Percentiles rank a stretch among this genome's conserved stretches.
Evolutionary conservation across 2,797 vertebrate species (phyloP).

Genomic region (Trachops cirrhosus): DNA sequence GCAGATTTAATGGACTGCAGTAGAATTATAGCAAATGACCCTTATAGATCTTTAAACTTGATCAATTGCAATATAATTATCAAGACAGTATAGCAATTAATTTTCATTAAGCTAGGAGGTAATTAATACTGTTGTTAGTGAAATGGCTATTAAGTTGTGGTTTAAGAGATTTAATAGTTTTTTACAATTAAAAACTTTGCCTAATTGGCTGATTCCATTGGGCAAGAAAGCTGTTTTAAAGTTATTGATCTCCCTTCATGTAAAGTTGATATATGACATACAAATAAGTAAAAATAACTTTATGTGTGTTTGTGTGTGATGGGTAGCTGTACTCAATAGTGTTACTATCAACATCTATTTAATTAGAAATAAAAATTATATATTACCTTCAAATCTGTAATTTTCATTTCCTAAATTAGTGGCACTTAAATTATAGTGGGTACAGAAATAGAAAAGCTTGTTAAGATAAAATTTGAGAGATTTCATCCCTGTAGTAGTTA

Average conservation of each 20-base stretch:
- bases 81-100: constrained; percentile 81
- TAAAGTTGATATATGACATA: constrained; percentile 27
- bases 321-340: background rate
- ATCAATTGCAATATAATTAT: constrained; percentile 83
- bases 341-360: background rate
- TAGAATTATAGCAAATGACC: constrained; percentile 83
- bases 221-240: background rate
- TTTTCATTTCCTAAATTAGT: background rate
- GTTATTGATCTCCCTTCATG: background rate
- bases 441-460: background rate
- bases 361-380: background rate
- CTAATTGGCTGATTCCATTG: constrained; percentile 56
- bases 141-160: constrained; percentile 74
- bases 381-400: background rate
- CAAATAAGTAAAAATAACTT: background rate
- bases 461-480: background rate
- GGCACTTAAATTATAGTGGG: background rate
- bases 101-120: constrained; percentile 83
- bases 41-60: constrained; percentile 80
- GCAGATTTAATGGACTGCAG: constrained; percentile 82
- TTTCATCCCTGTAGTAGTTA: background rate
- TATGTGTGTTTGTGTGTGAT: background rate
- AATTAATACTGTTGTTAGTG: constrained; percentile 77
- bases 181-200: constrained; percentile 71
- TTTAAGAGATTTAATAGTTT: constrained; percentile 73